These are phyloP conservation scores for Cynopterus sphinx DNA, from an alignment of 2,797 vertebrate genomes.

Conservation along the genomic window DNA sequence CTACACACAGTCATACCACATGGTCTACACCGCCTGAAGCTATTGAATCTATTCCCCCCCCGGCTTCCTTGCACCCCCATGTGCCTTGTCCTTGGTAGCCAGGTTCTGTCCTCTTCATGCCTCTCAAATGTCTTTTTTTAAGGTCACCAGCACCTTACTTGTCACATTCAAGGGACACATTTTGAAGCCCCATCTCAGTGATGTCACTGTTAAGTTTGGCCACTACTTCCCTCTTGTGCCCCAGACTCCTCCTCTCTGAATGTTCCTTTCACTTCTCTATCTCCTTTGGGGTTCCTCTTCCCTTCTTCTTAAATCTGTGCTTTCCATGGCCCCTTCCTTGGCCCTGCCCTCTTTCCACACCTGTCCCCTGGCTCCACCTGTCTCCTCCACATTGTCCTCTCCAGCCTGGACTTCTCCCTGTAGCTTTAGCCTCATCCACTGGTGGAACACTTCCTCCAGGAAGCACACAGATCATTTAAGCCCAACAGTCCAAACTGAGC, in stretches of 20 bases:
- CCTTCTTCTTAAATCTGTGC: not conserved
- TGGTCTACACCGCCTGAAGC: not conserved
- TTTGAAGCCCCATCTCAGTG: not conserved
- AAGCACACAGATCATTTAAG: not conserved
- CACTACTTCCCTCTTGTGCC: not conserved
- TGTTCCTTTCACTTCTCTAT: not conserved
- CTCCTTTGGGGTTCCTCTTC: not conserved
- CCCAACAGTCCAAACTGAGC: not conserved
- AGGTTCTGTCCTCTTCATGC: not conserved
- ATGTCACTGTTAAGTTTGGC: not conserved
- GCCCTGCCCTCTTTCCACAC: not conserved
- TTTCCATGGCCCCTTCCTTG: not conserved
- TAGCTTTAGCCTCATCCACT: not conserved
- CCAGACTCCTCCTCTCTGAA: not conserved
- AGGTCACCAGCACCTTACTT: not conserved
- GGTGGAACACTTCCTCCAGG: not conserved
- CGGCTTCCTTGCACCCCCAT: fast-evolving
- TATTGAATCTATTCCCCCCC: too few species aligned
- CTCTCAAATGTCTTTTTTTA: not conserved
- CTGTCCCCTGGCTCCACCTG: not conserved
- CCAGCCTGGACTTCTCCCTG: not conserved
- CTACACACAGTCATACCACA: fast-evolving
- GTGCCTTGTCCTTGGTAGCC: not conserved
- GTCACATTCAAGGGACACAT: not conserved
- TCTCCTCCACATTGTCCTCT: not conserved